A percentile compares a stretch with the other conserved stretches of the same genome.
These are phyloP conservation scores for Epinotia bilunana DNA, from an alignment of 2,888 invertebrate genomes.

Conservation along the genomic window DNA sequence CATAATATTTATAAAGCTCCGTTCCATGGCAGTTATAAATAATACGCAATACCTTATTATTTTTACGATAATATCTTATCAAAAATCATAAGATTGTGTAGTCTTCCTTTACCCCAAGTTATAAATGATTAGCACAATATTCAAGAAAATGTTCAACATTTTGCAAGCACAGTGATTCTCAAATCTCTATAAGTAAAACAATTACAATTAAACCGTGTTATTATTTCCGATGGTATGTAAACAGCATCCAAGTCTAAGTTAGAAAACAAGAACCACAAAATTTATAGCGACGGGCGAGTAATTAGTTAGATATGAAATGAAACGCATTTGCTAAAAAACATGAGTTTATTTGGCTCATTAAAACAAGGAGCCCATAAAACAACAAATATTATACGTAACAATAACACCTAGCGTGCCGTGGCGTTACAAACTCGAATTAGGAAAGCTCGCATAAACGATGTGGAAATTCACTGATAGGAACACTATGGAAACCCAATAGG, in stretches of 20 bases:
- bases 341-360: slow-evolving; percentile 5
- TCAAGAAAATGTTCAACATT: slow-evolving; percentile 36
- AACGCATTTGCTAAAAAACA: slow-evolving; percentile 5
- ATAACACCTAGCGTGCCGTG: slow-evolving; percentile 3
- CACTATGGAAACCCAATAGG: background rate
- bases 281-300: background rate
- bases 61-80: slow-evolving; percentile 6
- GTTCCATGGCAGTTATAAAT: background rate
- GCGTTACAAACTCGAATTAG: background rate
- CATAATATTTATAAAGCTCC: background rate
- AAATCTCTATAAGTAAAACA: slow-evolving; percentile 40
- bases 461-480: background rate
- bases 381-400: slow-evolving; percentile 23
- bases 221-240: slow-evolving; percentile 1
- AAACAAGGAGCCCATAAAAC: slow-evolving; percentile 19
- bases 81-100: slow-evolving; percentile 54
- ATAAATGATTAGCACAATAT: slow-evolving; percentile 37
- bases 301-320: background rate
- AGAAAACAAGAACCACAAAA: slow-evolving; percentile 19
- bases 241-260: background rate
- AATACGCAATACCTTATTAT: slow-evolving; percentile 14
- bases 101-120: slow-evolving; percentile 64
- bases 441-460: background rate
- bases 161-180: slow-evolving; percentile 40
- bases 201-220: slow-evolving; percentile 10